Conservation (phyloP, 2,888 invertebrate genomes). For the Fabriciana adippe region DNA sequence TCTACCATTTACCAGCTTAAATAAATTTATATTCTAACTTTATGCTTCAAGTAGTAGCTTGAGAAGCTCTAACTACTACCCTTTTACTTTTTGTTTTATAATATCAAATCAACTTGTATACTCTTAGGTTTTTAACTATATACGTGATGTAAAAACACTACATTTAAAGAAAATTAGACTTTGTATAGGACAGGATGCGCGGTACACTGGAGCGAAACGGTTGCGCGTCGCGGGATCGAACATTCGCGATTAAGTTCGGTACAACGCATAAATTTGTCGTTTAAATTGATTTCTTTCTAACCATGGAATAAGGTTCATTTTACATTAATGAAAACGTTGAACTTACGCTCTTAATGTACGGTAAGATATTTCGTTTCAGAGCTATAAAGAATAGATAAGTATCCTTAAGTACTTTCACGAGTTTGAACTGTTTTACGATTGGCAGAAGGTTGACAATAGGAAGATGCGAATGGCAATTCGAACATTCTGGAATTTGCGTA, state of each 20-base stretch:
- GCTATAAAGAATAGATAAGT: conserved; percentile 45
- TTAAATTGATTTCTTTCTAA: conserved; percentile 42
- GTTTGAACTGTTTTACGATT: conserved; percentile 39
- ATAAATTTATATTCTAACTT: too few relatives aligned
- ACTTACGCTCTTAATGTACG: conserved; percentile 42
- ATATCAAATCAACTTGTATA: too few relatives aligned
- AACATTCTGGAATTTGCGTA: conserved; percentile 47
- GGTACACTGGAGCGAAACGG: conserved; percentile 79
- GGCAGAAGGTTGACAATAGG: conserved; percentile 44
- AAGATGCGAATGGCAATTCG: conserved; percentile 33
- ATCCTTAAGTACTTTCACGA: conserved; percentile 32
- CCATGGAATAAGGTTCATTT: conserved; percentile 28
- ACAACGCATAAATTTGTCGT: conserved; percentile 39
- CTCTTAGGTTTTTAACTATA: too few relatives aligned
- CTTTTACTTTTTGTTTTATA: too few relatives aligned
- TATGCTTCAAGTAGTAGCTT: too few relatives aligned
- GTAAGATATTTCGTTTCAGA: conserved; percentile 52
- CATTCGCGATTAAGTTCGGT: conserved; percentile 49
- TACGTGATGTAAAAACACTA: conserved; percentile 43
- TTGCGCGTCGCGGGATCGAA: conserved; percentile 71
- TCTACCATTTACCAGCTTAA: too few relatives aligned
- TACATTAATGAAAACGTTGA: conserved; percentile 19
- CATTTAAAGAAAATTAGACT: conserved; percentile 66
- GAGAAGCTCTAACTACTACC: too few relatives aligned
- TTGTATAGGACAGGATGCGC: conserved; percentile 74